Conservation (phyloP, 2,113 vertebrate species). For the Dryoscopus gambensis region DNA sequence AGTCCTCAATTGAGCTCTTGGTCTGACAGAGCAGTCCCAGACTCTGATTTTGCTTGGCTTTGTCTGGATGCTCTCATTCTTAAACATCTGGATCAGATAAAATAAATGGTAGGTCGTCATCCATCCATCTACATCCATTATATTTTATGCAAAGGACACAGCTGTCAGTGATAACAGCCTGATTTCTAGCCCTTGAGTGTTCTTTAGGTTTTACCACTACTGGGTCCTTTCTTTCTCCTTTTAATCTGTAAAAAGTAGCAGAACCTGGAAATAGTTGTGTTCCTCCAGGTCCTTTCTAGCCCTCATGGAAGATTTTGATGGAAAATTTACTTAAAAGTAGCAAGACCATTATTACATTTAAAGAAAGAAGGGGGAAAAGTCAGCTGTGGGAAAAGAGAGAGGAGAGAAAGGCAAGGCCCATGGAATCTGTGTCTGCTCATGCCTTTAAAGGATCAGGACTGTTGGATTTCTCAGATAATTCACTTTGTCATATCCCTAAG, state of each 20-base stretch:
- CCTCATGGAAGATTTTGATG: not conserved
- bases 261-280: not conserved
- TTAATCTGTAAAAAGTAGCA: not conserved
- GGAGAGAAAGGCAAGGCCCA: not conserved
- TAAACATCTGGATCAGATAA: not conserved
- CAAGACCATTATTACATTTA: not conserved
- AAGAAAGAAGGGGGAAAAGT: not conserved
- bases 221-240: not conserved
- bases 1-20: not conserved
- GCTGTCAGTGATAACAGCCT: not conserved
- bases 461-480: not conserved
- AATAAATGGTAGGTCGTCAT: not conserved
- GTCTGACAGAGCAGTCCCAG: not conserved
- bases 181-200: not conserved
- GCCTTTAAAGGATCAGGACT: not conserved
- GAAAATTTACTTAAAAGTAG: not conserved
- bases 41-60: not conserved
- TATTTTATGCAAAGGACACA: not conserved
- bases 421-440: not conserved
- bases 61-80: not conserved
- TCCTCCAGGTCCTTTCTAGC: not conserved
- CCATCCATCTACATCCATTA: fast-evolving
- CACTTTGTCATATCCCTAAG: not conserved
- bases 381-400: not conserved
- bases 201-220: not conserved